phyloP scores from a whole-genome alignment of 2,888 invertebrate species.

The Noctuana brunneofusca region DNA sequence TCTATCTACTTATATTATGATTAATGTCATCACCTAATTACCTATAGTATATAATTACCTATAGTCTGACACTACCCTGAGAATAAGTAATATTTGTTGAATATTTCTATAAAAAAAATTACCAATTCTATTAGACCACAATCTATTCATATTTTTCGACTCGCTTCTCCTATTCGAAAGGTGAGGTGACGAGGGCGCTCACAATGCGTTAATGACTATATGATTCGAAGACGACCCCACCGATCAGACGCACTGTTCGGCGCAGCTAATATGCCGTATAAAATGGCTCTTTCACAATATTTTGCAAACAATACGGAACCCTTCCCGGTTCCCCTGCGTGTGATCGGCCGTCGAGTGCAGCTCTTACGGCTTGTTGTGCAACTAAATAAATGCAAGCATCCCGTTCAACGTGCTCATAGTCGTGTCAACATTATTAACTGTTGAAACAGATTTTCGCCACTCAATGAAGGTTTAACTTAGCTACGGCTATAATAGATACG shows the following conservation, averaged over 20 bases:
- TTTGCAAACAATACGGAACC: constrained; percentile 79
- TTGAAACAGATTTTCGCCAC: constrained; percentile 2
- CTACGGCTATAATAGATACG: too few species aligned
- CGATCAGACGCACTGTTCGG: constrained; percentile 74
- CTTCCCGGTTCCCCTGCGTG: constrained; percentile 60
- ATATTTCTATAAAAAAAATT: not conserved
- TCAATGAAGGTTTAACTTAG: not conserved
- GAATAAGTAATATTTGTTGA: not conserved
- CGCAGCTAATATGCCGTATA: constrained; percentile 77
- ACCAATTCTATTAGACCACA: constrained; percentile 10
- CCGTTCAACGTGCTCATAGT: constrained; percentile 31
- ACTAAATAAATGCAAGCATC: constrained; percentile 46
- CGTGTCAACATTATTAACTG: constrained; percentile 21
- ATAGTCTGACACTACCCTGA: not conserved
- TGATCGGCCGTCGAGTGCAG: constrained; percentile 64
- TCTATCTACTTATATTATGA: too few species aligned
- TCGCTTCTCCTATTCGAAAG: constrained; percentile 8
- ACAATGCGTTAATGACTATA: constrained; percentile 76
- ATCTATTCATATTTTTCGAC: constrained; percentile 19
- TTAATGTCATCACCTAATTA: too few species aligned
- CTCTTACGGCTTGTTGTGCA: constrained; percentile 46
- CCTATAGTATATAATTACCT: too few species aligned
- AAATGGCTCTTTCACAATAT: constrained; percentile 82
- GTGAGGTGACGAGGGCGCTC: constrained; percentile 45
- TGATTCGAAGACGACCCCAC: constrained; percentile 75